phyloP scores from a whole-genome alignment of 2,888 invertebrate genomes.

The Unio pictorum region DNA sequence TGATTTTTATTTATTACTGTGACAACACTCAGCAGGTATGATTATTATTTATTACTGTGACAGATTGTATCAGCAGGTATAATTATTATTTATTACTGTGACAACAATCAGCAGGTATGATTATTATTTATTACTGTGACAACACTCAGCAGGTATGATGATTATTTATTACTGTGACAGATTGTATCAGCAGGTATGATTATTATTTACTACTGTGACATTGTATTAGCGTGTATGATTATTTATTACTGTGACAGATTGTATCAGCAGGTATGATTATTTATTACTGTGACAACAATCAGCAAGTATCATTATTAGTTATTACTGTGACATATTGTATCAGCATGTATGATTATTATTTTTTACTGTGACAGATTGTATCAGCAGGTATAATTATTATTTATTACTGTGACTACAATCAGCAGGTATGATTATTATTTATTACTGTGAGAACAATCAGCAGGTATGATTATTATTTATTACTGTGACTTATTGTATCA shows the following conservation, averaged over 20 bases:
- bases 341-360: too few species aligned
- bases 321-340: not conserved
- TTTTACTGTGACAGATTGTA: too few species aligned
- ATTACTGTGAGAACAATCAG: too few species aligned
- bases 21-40: too few species aligned
- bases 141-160: too few species aligned
- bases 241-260: too few species aligned
- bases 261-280: too few species aligned
- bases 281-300: not conserved
- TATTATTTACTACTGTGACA: conserved; percentile 35
- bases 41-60: too few species aligned
- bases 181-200: conserved; percentile 5
- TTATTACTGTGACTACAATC: conserved; percentile 36
- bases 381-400: conserved; percentile 7
- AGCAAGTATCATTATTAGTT: conserved; percentile 4
- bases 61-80: conserved; percentile 3
- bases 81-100: conserved; percentile 32
- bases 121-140: not conserved
- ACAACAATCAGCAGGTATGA: conserved; percentile 16
- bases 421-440: conserved; percentile 3
- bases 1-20: not conserved
- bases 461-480: too few species aligned
- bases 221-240: conserved; percentile 11
- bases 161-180: too few species aligned
- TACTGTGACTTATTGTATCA: not conserved